These are phyloP conservation scores for Epinotia ramella DNA, from an alignment of 2,888 invertebrate species.

Conservation along the genomic window DNA sequence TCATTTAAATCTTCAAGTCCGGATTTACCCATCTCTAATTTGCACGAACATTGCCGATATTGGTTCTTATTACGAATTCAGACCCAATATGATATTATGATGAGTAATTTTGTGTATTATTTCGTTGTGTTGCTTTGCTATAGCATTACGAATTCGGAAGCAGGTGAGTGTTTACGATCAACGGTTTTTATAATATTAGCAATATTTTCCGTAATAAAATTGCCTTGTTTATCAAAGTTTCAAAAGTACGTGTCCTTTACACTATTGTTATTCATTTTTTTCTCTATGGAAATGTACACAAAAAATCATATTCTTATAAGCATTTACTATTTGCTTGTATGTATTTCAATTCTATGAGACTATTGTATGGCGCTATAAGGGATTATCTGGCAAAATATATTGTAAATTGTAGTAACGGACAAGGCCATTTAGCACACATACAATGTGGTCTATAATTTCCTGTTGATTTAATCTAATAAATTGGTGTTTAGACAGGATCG, in stretches of 20 bases:
- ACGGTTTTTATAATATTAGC: constrained; percentile 39
- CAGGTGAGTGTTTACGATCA: constrained; percentile 66
- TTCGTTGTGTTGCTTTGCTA: constrained; percentile 77
- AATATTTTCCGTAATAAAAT: not conserved
- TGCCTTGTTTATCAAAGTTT: too few relatives aligned
- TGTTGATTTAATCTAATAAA: not conserved
- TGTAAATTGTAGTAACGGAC: not conserved
- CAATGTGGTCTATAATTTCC: not conserved
- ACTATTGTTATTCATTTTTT: too few relatives aligned
- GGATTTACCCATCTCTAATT: too few relatives aligned
- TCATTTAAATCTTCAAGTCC: too few relatives aligned
- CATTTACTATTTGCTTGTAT: not conserved
- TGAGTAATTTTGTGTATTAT: constrained; percentile 75
- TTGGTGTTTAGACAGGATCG: constrained; percentile 2
- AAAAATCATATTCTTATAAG: constrained; percentile 22
- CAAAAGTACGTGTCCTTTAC: not conserved
- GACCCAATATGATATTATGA: constrained; percentile 80
- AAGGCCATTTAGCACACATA: not conserved
- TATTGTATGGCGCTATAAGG: too few relatives aligned
- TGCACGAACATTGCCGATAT: constrained; percentile 51
- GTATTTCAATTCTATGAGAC: not conserved
- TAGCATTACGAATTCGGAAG: constrained; percentile 68
- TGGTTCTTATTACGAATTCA: constrained; percentile 43
- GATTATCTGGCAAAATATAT: not conserved
- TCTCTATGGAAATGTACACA: not conserved